Conservation (phyloP, 2,797 vertebrate species). For the Pangasius mekongensis region DNA sequence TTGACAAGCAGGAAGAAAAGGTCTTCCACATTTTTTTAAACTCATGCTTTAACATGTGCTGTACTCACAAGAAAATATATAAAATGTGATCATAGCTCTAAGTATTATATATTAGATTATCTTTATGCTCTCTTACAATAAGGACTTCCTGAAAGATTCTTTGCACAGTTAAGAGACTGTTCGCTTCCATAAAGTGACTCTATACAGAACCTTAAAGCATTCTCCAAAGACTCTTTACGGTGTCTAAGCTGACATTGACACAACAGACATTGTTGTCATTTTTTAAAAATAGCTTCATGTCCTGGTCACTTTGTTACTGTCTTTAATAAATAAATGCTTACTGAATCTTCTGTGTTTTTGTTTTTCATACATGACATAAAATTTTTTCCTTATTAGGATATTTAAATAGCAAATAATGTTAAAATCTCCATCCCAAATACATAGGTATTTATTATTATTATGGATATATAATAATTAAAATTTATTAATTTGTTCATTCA, state of each 20-base stretch:
- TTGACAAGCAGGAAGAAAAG: constrained; percentile 8
- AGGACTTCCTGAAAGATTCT: neutral
- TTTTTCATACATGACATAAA: neutral
- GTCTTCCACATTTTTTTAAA: neutral
- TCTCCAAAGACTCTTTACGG: neutral
- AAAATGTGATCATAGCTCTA: neutral
- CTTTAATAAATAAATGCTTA: neutral
- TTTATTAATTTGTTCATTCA: neutral
- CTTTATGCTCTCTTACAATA: neutral
- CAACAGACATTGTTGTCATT: neutral
- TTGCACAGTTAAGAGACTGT: neutral
- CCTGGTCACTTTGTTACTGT: neutral
- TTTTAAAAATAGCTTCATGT: neutral
- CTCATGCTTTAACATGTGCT: neutral
- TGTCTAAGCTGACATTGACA: no score
- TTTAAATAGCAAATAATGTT: neutral
- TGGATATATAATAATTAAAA: neutral
- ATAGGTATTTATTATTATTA: neutral
- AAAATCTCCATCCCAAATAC: neutral
- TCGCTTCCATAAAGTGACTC: neutral
- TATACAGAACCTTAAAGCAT: neutral
- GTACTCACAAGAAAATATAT: neutral
- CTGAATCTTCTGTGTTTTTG: neutral
- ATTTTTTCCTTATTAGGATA: neutral
- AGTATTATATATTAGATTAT: neutral